Evolutionary conservation across 2,888 invertebrate genomes (phyloP).

Genomic region (Ashinkailepas kermadecensis): DNA sequence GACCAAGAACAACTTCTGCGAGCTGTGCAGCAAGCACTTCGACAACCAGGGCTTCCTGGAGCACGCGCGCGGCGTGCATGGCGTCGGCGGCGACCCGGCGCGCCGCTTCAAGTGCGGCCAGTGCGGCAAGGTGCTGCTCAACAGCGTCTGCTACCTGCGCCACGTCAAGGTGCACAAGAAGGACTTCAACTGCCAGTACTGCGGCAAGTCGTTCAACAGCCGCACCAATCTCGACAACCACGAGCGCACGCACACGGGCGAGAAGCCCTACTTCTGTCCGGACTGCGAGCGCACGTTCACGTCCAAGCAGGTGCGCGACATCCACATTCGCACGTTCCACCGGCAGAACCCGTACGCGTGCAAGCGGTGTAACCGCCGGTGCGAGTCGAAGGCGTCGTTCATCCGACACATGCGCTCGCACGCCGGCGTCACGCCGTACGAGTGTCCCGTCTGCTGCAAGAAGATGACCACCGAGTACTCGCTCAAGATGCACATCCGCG

Average conservation of each 20-base stretch:
- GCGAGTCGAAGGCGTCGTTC: constrained; percentile 10
- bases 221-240: constrained; percentile 27
- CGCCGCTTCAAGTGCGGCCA: constrained; percentile 6
- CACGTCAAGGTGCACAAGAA: constrained; percentile 6
- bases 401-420: constrained; percentile 19
- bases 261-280: constrained; percentile 27
- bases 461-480: constrained; percentile 21
- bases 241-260: constrained; percentile 27
- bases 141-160: background rate
- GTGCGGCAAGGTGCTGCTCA: background rate
- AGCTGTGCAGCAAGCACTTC: constrained; percentile 5
- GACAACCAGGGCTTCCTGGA: constrained; percentile 18
- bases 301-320: constrained; percentile 2
- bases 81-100: background rate
- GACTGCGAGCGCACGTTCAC: constrained; percentile 23
- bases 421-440: background rate
- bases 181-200: constrained; percentile 24
- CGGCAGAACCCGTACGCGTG: constrained; percentile 7
- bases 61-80: constrained; percentile 19
- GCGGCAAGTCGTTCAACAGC: constrained; percentile 23
- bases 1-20: constrained; percentile 19
- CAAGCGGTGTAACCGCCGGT: constrained; percentile 10
- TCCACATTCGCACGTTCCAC: constrained; percentile 19
- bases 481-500: constrained; percentile 19
- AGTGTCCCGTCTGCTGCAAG: constrained; percentile 23